A percentile compares a stretch with the other conserved stretches of the same genome.
These are phyloP conservation scores for Lucilia sericata DNA, from an alignment of 1,140 invertebrate genomes.

Conservation along the genomic window DNA sequence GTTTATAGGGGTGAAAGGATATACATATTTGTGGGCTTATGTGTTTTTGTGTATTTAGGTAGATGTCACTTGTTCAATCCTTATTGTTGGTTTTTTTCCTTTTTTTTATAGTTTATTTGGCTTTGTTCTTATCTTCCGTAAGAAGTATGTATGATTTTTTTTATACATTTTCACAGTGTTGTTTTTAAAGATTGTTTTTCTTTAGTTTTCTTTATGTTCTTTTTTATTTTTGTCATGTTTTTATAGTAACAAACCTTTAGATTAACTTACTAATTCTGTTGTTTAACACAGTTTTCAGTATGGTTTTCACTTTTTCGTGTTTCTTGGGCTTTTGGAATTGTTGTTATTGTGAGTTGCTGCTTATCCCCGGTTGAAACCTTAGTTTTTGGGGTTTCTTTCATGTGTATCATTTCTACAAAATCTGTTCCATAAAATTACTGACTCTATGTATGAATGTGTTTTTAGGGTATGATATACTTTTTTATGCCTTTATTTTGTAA, in stretches of 20 bases:
- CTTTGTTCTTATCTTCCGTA: background rate
- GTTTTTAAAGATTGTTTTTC: background rate
- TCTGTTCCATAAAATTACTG: slow-evolving; percentile 36
- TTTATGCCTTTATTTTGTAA: slow-evolving; percentile 24
- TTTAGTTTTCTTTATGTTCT: background rate
- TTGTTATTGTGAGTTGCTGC: background rate
- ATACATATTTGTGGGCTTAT: background rate
- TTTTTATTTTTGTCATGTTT: slow-evolving; percentile 12
- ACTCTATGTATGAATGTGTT: background rate
- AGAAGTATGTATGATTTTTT: too few species aligned
- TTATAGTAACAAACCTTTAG: slow-evolving; percentile 37
- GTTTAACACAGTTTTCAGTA: slow-evolving; percentile 24
- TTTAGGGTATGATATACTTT: background rate
- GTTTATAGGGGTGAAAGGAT: too few species aligned
- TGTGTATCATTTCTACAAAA: background rate
- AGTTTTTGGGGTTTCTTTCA: background rate
- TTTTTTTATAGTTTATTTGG: background rate
- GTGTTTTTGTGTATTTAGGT: background rate
- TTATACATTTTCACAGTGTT: background rate
- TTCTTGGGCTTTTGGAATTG: background rate
- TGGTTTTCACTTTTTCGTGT: background rate
- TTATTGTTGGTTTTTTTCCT: too few species aligned
- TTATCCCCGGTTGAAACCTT: slow-evolving; percentile 24
- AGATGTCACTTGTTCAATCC: background rate
- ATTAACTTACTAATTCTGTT: slow-evolving; percentile 37